A percentile compares a stretch with the other conserved stretches of the same genome.
phyloP scores from a whole-genome alignment of 2,797 vertebrate species.

The Euthynnus affinis region DNA sequence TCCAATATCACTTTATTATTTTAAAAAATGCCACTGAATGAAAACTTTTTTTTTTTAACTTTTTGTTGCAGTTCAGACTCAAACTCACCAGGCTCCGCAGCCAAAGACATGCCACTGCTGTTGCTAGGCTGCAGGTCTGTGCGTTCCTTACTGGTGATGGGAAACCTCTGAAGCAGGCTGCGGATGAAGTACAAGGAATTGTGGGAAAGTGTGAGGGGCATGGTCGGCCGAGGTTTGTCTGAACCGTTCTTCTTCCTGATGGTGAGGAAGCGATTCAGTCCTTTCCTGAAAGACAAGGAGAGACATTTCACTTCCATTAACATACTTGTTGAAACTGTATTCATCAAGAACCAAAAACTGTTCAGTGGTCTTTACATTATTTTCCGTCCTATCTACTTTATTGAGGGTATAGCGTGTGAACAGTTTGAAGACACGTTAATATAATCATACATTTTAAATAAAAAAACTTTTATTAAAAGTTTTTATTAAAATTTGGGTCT shows the following conservation, averaged over 20 bases:
- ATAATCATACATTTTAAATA: no score
- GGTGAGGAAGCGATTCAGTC: conserved; percentile 88
- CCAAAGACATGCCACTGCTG: conserved; percentile 77
- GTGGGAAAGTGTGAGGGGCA: conserved; percentile 87
- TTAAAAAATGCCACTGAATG: no score
- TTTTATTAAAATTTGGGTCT: no score
- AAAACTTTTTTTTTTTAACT: no score
- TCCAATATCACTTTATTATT: no score
- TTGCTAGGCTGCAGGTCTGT: conserved; percentile 87
- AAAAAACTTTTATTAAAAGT: no score
- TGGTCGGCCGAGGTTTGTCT: conserved; percentile 81
- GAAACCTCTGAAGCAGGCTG: conserved; percentile 90
- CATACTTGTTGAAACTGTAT: not conserved
- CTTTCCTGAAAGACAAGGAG: conserved; percentile 86
- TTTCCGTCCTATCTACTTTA: no score
- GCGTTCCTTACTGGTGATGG: conserved; percentile 91
- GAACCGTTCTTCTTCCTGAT: conserved; percentile 91
- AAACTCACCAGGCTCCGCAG: conserved; percentile 86
- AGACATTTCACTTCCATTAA: not conserved
- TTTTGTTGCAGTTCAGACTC: not conserved
- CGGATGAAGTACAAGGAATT: conserved; percentile 83
- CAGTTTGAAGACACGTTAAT: no score
- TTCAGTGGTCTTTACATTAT: no score
- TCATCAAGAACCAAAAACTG: not conserved
- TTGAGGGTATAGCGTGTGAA: no score